A percentile compares a stretch with the other conserved stretches of the same genome.
phyloP scores from a whole-genome alignment of 2,888 invertebrate species.

The Callyntrura sp. region DNA sequence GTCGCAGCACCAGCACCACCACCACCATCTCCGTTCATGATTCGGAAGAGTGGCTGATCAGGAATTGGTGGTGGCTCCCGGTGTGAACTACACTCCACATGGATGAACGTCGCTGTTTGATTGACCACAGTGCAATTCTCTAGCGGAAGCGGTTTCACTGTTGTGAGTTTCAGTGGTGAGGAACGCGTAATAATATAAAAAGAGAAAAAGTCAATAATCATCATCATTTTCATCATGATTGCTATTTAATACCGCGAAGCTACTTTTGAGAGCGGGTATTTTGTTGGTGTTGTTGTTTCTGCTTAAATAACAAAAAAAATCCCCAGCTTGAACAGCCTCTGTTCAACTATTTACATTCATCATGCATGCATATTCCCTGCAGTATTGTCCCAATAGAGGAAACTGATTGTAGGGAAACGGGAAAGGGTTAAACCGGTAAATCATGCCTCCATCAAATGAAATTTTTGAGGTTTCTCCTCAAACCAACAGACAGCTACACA shows the following conservation, averaged over 20 bases:
- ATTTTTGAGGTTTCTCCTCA: conserved; percentile 69
- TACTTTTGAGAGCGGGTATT: background rate
- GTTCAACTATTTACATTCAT: background rate
- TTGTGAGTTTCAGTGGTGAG: conserved; percentile 6
- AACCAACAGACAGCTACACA: conserved; percentile 21
- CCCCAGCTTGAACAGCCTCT: background rate
- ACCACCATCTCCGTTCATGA: conserved; percentile 83
- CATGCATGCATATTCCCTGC: background rate
- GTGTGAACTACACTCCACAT: conserved; percentile 90
- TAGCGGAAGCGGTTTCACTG: conserved; percentile 95
- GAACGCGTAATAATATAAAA: background rate
- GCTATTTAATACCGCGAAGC: conserved; percentile 44
- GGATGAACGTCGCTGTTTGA: conserved; percentile 93
- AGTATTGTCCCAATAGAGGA: conserved; percentile 83
- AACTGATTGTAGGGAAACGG: conserved; percentile 19
- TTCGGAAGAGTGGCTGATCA: conserved; percentile 83
- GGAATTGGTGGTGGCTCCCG: conserved; percentile 83
- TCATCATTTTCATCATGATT: conserved; percentile 34
- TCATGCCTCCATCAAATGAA: conserved; percentile 59
- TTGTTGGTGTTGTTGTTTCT: conserved; percentile 12
- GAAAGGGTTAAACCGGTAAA: conserved; percentile 3
- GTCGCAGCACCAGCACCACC: conserved; percentile 30
- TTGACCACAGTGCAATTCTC: conserved; percentile 96
- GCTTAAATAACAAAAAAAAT: conserved; percentile 35
- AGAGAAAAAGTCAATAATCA: conserved; percentile 54